Evolutionary conservation across 2,797 vertebrate species (phyloP), one percentile per base, ranked within the genome.

Genomic region (Eulemur mongoz): DNA sequence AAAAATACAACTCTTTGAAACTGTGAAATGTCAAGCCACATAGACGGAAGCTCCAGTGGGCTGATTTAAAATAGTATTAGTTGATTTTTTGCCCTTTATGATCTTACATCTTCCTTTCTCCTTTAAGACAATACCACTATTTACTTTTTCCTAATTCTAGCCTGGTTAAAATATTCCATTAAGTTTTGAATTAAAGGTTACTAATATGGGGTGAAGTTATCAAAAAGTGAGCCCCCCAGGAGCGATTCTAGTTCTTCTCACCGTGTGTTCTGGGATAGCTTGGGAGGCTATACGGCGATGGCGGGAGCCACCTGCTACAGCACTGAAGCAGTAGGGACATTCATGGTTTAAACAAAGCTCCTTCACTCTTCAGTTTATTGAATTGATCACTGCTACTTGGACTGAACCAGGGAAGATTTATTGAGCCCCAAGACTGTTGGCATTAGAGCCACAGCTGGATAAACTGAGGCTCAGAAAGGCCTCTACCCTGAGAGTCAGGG

Each of bases 221-320:
- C 14, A 35, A 45, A 40, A 38, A 45, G 61, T 35, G 17, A 72
- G 32, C 1, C 6, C 7, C 5, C 30, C 9, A 1, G 65, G 23
- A 79, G 40, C 50, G 48, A 8, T 11, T 84, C 59, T 30, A 57
- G 27, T 45, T 50, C 0, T 0, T 13, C 38, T 4, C 23, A 5
- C 1, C 9, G 0, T 0, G 27, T 38, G 0, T 2, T 0, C 30
- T 2, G 10, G 1, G 20, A 9, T 4, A 25, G 40, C 3, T 50
- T 43, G 11, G 35, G 1, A 32, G 57, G 18, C 15, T 25, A 1
- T 1, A 0, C 0, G 14, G 40, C 8, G 23, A 3, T 7, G 7
- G 17, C 3, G 3, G 18, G 40, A 40, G 32, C 45, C 38, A 0
- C 20, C 63, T 13, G 48, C 82, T 9, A 4, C 0, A 52, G 20